phyloP scores from a whole-genome alignment of 64 coral and sea anemone genomes.

The Montipora sp. region DNA sequence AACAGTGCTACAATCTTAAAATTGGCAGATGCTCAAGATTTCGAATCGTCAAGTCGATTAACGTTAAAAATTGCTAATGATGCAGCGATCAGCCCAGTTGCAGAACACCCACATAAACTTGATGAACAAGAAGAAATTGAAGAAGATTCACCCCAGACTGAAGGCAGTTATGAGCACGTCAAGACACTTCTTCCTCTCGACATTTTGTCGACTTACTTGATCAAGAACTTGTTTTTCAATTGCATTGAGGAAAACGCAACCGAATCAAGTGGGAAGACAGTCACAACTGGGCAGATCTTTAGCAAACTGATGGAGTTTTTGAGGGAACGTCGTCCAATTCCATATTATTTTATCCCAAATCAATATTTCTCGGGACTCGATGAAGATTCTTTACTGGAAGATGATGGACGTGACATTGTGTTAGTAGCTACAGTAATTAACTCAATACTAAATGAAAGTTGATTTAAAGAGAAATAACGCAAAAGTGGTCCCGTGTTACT shows the following conservation, averaged over 20 bases:
- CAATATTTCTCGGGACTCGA: too few species aligned
- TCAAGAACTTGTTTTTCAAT: conserved; percentile 61
- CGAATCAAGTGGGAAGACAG: not conserved
- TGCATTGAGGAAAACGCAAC: conserved; percentile 37
- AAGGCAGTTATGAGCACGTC: not conserved
- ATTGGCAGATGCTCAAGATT: not conserved
- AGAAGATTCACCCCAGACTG: not conserved
- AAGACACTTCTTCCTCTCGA: conserved; percentile 44
- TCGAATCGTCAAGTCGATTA: not conserved
- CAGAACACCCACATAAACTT: not conserved
- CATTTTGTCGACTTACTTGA: conserved; percentile 37
- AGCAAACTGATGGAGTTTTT: not conserved
- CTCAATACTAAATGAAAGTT: not conserved
- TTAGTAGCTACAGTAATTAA: not conserved
- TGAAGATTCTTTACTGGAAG: not conserved
- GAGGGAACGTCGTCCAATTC: not conserved
- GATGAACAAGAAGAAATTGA: not conserved
- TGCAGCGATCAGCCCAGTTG: too few species aligned
- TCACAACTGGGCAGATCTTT: conserved; percentile 40
- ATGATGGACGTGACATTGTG: not conserved
- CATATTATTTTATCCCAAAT: conserved; percentile 8
- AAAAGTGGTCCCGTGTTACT: too few species aligned
- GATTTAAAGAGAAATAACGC: too few species aligned
- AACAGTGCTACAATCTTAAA: not conserved
- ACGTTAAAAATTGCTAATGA: too few species aligned